Percentiles rank a stretch among this genome's conserved stretches.
Conservation (phyloP, 2,888 invertebrate species). For the Trissonchulus sp. region DNA sequence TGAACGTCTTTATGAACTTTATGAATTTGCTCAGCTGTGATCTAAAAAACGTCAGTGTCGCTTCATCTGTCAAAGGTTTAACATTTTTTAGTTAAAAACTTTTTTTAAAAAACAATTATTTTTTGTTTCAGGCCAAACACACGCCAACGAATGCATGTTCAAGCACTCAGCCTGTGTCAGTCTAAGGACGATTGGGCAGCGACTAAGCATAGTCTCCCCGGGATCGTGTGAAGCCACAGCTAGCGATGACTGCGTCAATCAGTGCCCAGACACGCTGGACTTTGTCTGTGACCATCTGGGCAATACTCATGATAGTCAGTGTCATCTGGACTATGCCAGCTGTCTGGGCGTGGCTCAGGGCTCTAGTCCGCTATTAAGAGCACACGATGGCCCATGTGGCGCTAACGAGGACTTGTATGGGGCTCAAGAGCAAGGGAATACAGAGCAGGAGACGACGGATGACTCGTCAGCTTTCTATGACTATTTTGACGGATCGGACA, state of each 20-base stretch:
- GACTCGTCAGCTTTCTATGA: neutral
- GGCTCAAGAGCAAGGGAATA: too few species aligned
- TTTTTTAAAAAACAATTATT: too few species aligned
- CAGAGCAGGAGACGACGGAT: too few species aligned
- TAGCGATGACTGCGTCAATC: neutral
- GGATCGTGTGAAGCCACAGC: neutral
- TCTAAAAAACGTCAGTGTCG: too few species aligned
- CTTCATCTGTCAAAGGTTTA: too few species aligned
- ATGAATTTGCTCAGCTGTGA: too few species aligned
- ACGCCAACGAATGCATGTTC: conserved; percentile 20
- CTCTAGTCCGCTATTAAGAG: neutral
- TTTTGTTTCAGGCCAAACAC: conserved; percentile 24
- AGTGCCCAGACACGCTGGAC: conserved; percentile 8
- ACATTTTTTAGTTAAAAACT: too few species aligned
- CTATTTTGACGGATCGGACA: neutral
- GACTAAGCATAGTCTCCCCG: neutral
- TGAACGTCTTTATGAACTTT: too few species aligned
- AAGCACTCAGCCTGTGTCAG: neutral
- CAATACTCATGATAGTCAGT: neutral
- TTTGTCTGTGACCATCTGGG: conserved; percentile 17
- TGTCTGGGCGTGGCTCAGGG: neutral
- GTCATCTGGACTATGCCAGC: conserved; percentile 4
- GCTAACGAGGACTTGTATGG: too few species aligned
- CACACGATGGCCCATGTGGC: neutral
- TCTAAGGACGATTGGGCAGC: neutral